Evolutionary conservation across 2,888 invertebrate species (phyloP).

Genomic region (Spodoptera littoralis): DNA sequence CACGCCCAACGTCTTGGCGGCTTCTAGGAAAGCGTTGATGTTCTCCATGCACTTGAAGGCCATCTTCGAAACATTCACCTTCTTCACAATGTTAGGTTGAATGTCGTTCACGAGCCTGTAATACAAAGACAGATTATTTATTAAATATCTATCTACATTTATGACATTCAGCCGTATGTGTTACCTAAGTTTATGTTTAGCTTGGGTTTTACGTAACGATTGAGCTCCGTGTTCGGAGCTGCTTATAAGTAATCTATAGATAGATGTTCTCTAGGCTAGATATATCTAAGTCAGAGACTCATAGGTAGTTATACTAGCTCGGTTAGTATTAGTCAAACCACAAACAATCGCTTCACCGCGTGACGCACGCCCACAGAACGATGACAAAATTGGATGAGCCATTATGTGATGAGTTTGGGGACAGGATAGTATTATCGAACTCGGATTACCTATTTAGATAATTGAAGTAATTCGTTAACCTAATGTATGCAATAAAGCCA

Average conservation of each 20-base stretch:
- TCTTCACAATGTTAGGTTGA: slow-evolving; percentile 95
- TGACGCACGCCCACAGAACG: slow-evolving; percentile 14
- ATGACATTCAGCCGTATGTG: not conserved
- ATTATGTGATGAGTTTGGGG: slow-evolving; percentile 16
- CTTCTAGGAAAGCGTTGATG: slow-evolving; percentile 97
- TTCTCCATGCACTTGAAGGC: slow-evolving; percentile 99
- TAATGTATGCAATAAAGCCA: slow-evolving; percentile 2
- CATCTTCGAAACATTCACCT: slow-evolving; percentile 96
- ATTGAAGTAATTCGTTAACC: slow-evolving; percentile 3
- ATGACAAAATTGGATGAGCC: slow-evolving; percentile 24
- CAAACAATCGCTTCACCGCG: slow-evolving; percentile 6
- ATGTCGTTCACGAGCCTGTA: slow-evolving; percentile 95
- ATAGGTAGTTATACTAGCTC: not conserved
- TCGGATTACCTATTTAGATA: slow-evolving; percentile 20
- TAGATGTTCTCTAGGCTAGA: too few species aligned
- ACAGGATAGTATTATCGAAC: slow-evolving; percentile 1
- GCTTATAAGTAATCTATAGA: too few species aligned
- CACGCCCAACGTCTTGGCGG: slow-evolving; percentile 95
- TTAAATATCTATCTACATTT: too few species aligned
- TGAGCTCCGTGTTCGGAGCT: too few species aligned
- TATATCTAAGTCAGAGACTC: too few species aligned
- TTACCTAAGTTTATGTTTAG: slow-evolving; percentile 8
- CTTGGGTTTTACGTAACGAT: slow-evolving; percentile 6
- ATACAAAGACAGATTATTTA: not conserved
- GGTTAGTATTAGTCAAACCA: slow-evolving; percentile 7